These are phyloP conservation scores for Papilio demoleus DNA, from an alignment of 2,888 invertebrate species.

Conservation along the genomic window DNA sequence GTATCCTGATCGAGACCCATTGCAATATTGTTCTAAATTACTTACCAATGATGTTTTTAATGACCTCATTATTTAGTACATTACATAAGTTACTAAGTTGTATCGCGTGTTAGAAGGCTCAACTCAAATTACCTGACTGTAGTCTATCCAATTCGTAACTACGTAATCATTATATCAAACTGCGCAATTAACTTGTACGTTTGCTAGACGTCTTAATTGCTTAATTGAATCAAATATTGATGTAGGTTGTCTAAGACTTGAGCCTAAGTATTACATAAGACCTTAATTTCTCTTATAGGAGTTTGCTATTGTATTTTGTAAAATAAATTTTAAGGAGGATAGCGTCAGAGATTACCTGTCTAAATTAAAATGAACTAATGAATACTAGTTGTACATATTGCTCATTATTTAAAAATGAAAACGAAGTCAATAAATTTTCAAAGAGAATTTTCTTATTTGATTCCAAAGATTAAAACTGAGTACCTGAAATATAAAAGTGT, in stretches of 20 bases:
- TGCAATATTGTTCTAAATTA: too few species aligned
- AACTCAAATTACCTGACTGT: conserved; percentile 25
- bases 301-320: too few species aligned
- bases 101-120: conserved; percentile 16
- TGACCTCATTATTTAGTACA: background rate
- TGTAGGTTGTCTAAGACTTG: conserved; percentile 6
- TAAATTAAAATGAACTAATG: too few species aligned
- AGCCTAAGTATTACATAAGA: background rate
- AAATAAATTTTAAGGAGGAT: too few species aligned
- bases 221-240: conserved; percentile 13
- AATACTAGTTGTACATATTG: too few species aligned
- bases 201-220: conserved; percentile 30
- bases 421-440: background rate
- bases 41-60: background rate
- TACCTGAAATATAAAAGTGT: background rate
- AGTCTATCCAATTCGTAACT: conserved; percentile 24
- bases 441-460: background rate
- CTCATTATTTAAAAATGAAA: background rate
- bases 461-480: background rate
- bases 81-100: conserved; percentile 14
- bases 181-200: conserved; percentile 23
- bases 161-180: conserved; percentile 27
- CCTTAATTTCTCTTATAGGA: too few species aligned
- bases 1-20: background rate
- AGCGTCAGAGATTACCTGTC: too few species aligned